Evolutionary conservation across 1,140 invertebrate species (phyloP), one percentile per base, ranked within the genome.

Genomic region (Bradysia coprophila): DNA sequence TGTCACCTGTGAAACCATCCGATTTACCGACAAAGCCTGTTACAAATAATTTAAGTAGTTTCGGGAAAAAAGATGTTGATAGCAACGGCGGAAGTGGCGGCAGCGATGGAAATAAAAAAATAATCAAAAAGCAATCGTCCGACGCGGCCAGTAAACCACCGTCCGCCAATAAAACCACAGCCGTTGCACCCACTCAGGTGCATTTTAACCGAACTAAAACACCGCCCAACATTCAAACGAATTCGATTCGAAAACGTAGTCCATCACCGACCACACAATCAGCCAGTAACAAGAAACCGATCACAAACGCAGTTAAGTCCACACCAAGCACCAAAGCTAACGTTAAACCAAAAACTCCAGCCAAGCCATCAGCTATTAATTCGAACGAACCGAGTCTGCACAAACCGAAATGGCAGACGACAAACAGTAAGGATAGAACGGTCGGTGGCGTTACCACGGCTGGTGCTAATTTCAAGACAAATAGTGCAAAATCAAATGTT

Each of bases 401-500:
- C n/a, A 63, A 59, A 49, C 49, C 56, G 4, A 62, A 62, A 52
- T 2, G 58, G 60, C 44, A 62, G 51, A 52, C 49, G 60, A 22
- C 61, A 63, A 46, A 63, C 62, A 44, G 62, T 62, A 61, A 62
- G 6, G 59, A 59, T 18, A 65, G 57, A 55, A 57, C 58, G 10
- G 52, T 45, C 28, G 57, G 47, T 38, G 46, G 54, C 40, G 55
- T 43, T 20, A 57, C 55, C 62, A 64, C 52, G 38, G 63, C 62
- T 2, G 49, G 52, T 24, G 66, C 48, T 13, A 50, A 61, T 9
- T 62, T 62, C 48, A 47, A 58, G 20, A 64, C 61, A 31, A 56
- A 66, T 5, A 58, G 62, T 4, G 69, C 71, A 53, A 68, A 68
- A 37, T 77, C 75, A 3, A 78, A 75, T 48, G 77, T 82, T 21